A percentile compares a stretch with the other conserved stretches of the same genome.
Evolutionary conservation across 2,888 invertebrate species (phyloP).

Genomic region (Luperina nickerlii): DNA sequence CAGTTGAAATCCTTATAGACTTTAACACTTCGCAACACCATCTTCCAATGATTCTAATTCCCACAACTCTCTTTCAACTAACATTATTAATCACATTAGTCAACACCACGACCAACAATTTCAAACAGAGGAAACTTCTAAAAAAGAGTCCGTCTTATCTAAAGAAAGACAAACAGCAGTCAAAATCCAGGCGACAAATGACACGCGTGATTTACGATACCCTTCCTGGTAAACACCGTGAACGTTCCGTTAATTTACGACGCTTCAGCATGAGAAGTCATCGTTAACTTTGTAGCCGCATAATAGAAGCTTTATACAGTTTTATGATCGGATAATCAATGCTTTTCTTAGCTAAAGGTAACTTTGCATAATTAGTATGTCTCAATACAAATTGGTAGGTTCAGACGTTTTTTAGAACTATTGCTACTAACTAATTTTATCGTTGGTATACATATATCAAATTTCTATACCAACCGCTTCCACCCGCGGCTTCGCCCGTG

Average conservation of each 20-base stretch:
- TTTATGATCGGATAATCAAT: constrained; percentile 49
- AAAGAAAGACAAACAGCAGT: constrained; percentile 49
- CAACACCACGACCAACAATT: constrained; percentile 36
- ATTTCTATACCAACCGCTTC: background rate
- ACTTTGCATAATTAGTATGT: constrained; percentile 51
- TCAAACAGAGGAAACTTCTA: constrained; percentile 50
- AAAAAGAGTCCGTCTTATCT: constrained; percentile 52
- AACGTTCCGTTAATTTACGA: constrained; percentile 54
- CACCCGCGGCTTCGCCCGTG: too few relatives aligned
- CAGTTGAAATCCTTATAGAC: background rate
- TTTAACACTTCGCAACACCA: constrained; percentile 11
- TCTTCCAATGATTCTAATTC: background rate
- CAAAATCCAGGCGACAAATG: constrained; percentile 60
- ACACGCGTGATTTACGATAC: constrained; percentile 62
- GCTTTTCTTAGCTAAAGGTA: constrained; percentile 37
- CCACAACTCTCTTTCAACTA: constrained; percentile 44
- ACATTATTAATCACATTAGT: constrained; percentile 52
- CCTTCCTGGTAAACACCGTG: constrained; percentile 59
- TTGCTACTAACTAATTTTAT: constrained; percentile 22
- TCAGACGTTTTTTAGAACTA: constrained; percentile 20
- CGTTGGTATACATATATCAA: background rate
- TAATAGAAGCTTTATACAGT: constrained; percentile 50
- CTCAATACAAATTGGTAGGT: constrained; percentile 29
- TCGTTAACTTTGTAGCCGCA: constrained; percentile 49
- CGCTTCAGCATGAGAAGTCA: constrained; percentile 47